Base-by-base conservation (phyloP, 2,113 vertebrate species). In the Indri indri region DNA sequence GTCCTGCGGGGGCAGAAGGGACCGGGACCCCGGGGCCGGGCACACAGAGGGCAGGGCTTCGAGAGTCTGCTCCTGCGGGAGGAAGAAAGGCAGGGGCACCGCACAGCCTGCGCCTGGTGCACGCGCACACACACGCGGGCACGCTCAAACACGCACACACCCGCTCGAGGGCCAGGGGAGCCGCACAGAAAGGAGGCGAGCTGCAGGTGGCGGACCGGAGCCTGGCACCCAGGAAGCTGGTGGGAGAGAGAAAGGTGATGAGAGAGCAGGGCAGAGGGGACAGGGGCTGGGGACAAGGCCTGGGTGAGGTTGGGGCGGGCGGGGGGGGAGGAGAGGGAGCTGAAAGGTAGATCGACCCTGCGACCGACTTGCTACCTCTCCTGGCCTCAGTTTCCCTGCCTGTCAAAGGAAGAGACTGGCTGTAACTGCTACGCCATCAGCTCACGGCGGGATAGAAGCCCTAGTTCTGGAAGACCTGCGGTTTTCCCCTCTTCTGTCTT, bases 1-100 rank as follows among this genome's bases (percentile, higher is more conserved):
- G 98, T 98, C 98, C 98, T 98, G 97, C 0, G 32, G 91, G 97
- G 97, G 77, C 84, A 90, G 95, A 96, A 94, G 95, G 90, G 98
- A 83, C 80, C 23, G 88, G 95, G 84, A 50, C 76, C 95, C 96
- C 45, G 45, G 37, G 81, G 94, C 92, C 59, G 34, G 84, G 83
- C 71, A 54, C 94, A 4, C 86, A 50, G 74, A 89, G 97, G 74
- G 96, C 5, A 17, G 91, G 96, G 91, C 71, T 76, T 90, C 71
- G 16, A 50, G 74, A 89, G 73, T 82, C 89, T 14, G 92, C 71
- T 92, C 97, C 98, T 98, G 97, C 30, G 3, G 93, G 90, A 97
- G 96, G 94, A 96, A 97, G 84, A 95, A 87, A 96, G 95, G 92
- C 37, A 34, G 84, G 90, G 88, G 71, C 27, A 16, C 40, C 1